Base-by-base conservation (phyloP, 92 coral and sea anemone genomes). In the Parazoanthus swiftii region DNA sequence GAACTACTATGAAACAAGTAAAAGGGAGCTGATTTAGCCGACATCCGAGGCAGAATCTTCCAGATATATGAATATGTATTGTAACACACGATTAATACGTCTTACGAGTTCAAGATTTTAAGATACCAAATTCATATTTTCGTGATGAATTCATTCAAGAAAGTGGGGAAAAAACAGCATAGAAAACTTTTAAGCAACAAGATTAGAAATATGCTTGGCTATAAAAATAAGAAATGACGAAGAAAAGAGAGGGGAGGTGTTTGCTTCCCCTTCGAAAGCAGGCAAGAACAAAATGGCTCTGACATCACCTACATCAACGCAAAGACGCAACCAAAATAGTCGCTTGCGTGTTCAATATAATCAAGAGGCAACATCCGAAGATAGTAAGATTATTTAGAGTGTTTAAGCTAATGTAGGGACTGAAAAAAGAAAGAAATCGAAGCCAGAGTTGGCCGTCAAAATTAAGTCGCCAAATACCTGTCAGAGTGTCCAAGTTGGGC, bases 201-300 rank as follows among this genome's bases (percentile, higher is more conserved):
- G 70, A 63, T 20, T 1, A 63, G 70, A 63, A 63, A 20, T 18
- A 20, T 16, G 26, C 21, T 18, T 21, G 48, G 20, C 23, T 51
- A 80, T 15, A 56, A 65, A 7, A 78, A 46, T 36, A n/a, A 23
- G 23, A 23, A 9, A 63, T 63, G 82, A 48, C 42, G 59, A 79
- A 46, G 7, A 5, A 79, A 4, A 25, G 65, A 65, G 3, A 2
- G 2, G 63, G 11, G n/a, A 36, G 29, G 59, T 46, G 79, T 29
- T 11, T 18, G 71, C 15, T 56, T 71, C 48, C n/a, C 6, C 8
- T 42, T 39, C 26, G 74, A 21, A 13, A 7, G 58, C 15, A 42
- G 74, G 11, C 44, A 44, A 70, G 43, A 84, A 46, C 79, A 84
- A 84, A 68, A 84, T 71, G 87, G 79, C 87, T 84, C 46, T 81